Conservation (phyloP, 1,140 invertebrate species). For the Contarinia nasturtii region DNA sequence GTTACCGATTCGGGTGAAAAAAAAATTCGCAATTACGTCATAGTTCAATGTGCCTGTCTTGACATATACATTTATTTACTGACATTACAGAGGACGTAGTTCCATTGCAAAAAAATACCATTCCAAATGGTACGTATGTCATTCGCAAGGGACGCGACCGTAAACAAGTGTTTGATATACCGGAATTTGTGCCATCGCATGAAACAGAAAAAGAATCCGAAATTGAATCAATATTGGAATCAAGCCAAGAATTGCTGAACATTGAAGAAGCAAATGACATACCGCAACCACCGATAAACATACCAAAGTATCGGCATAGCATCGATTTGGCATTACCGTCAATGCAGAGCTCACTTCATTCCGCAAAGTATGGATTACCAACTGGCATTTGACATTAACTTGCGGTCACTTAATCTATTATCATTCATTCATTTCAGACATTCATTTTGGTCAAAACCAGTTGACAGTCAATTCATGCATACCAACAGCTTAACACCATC, state of each 20-base stretch:
- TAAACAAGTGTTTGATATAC: constrained; percentile 20
- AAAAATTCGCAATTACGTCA: too few species aligned
- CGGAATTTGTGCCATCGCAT: constrained; percentile 15
- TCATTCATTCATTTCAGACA: not conserved
- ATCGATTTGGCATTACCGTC: constrained; percentile 33
- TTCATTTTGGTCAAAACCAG: not conserved
- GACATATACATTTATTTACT: constrained; percentile 18
- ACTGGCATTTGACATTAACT: not conserved
- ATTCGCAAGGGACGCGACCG: constrained; percentile 43
- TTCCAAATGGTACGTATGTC: constrained; percentile 48
- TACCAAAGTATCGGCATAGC: constrained; percentile 36
- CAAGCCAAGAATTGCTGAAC: not conserved
- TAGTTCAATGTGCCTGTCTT: not conserved
- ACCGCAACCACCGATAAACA: constrained; percentile 17
- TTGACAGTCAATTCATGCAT: not conserved
- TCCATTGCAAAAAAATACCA: constrained; percentile 26
- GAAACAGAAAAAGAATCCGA: not conserved
- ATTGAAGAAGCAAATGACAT: not conserved
- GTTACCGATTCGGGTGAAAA: constrained; percentile 44
- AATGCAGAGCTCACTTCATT: not conserved
- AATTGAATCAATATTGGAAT: not conserved
- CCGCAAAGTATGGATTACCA: constrained; percentile 2
- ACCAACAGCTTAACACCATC: not conserved
- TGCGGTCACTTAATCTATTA: not conserved
- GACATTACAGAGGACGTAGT: constrained; percentile 21